Base-by-base conservation (phyloP, 2,113 vertebrate species). In the Labeo catla region DNA sequence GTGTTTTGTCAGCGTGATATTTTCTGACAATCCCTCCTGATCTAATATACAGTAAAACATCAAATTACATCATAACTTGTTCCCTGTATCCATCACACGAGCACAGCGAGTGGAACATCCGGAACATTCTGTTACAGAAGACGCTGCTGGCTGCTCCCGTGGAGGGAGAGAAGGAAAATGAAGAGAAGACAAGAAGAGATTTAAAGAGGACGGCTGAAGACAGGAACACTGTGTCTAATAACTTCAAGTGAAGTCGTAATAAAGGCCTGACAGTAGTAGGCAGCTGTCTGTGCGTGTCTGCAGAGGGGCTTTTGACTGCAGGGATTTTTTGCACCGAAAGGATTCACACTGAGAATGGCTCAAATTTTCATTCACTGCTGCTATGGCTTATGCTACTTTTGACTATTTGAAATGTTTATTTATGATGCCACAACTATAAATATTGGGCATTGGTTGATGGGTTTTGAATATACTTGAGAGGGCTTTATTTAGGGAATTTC, bases 71-170 rank as follows among this genome's bases (percentile, higher is more conserved):
- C 47, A 82, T 52, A 47, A 81, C 59, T 65, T 70, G 16, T 8
- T 52, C 9, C 28, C 63, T 82, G 80, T 39, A 52, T 52, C 80
- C 23, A 68, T 36, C 80, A 68, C 45, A 68, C n/a, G 4, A 7
- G 21, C 39, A 81, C 45, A 68, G 43, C 43, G 5, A 82, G 45
- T 19, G n/a, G 28, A 82, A 70, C 21, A 70, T 21, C 45, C 16
- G 8, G 80, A 82, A 82, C 63, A 70, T 82, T 49, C n/a, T 39
- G 80, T 82, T 52, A 82, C 80, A 82, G 80, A 82, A 52, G 47
- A 50, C 13, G 39, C 80, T 70, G 80, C 63, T 50, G 63, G 47
- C 80, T 81, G 61, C 45, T 65, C 79, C 79, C 4, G n/a, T 81
- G 45, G 79, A 66, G 79, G 39, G 36, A 80, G 77, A 63, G 54